Evolutionary conservation across 2,888 invertebrate genomes (phyloP).

Genomic region (Drosophila fungiperda): DNA sequence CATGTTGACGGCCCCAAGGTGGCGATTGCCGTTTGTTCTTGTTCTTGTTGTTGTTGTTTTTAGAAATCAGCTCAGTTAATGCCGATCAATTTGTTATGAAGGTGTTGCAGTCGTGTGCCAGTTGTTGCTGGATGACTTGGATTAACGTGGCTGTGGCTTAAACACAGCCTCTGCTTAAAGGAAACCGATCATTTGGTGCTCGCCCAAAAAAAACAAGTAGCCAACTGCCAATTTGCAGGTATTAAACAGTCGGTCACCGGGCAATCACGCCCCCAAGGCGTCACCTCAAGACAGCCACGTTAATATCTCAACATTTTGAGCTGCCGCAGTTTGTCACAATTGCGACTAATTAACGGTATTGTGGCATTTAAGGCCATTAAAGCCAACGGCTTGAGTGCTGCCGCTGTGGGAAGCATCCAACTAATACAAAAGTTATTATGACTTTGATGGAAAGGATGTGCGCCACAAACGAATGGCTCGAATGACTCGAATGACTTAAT

Average conservation of each 20-base stretch:
- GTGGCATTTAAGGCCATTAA: constrained; percentile 43
- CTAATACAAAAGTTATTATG: constrained; percentile 59
- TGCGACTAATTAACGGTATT: constrained; percentile 48
- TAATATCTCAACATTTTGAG: constrained; percentile 13
- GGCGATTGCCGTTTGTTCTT: constrained; percentile 67
- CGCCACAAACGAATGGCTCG: constrained; percentile 45
- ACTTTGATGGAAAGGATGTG: constrained; percentile 64
- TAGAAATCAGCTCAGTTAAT: constrained; percentile 55
- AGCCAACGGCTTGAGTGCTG: constrained; percentile 31
- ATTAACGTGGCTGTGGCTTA: constrained; percentile 7
- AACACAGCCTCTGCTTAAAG: constrained; percentile 15
- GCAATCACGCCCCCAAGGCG: constrained; percentile 10
- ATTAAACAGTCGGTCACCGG: constrained; percentile 18
- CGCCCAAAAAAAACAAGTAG: constrained; percentile 54
- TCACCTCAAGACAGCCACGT: neutral
- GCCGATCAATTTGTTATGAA: constrained; percentile 66
- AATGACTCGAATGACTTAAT: constrained; percentile 54
- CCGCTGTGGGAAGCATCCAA: constrained; percentile 40
- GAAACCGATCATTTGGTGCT: constrained; percentile 13
- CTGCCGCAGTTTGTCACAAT: constrained; percentile 24
- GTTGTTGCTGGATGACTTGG: constrained; percentile 1
- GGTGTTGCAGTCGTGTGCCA: constrained; percentile 72
- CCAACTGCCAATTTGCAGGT: constrained; percentile 54
- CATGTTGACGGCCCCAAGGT: constrained; percentile 72
- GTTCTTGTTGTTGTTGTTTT: constrained; percentile 39